Evolutionary conservation across 2,113 vertebrate genomes (phyloP), one percentile per base, ranked within the genome.

Genomic region (Triplophysa dalaica): DNA sequence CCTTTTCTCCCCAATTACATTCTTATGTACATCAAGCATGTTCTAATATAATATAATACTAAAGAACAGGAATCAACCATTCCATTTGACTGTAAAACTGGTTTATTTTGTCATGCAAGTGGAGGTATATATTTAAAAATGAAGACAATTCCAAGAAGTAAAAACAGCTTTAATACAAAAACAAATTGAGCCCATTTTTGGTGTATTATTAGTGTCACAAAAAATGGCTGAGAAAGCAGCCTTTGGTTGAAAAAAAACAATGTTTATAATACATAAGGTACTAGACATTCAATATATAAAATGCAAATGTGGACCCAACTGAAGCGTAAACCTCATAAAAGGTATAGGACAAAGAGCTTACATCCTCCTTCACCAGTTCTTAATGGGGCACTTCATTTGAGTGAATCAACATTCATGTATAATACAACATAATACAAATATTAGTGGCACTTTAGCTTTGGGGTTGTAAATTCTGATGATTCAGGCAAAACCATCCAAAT

Each of bases 41-140:
- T 52, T 43, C 43, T 52, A 43, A 73, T n/a, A n/a, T n/a, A n/a
- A n/a, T 73, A 13, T 43, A 13, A 17, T 10, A 60, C 26, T 41
- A 63, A 75, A 62, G 21, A 65, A 52, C 21, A 75, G 21, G n/a
- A 75, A 16, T 9, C n/a, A 62, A 48, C 10, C 22, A 65, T 52
- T 60, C 1, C 8, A 0, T 52, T 52, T 77, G 8, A 38, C 45
- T 66, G 64, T 65, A 77, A 77, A 77, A 77, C 10, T 50, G 24
- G 45, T 77, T 77, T 77, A 77, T 77, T 77, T 63, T 77, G 41
- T 66, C 62, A 77, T 77, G 75, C 75, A 65, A 77, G 45, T 65
- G 62, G 75, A 77, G 75, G 75, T 52, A 77, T 77, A 77, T 77
- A 65, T 24, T 54, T 77, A 52, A 77, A 60, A 65, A 77, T 66